These are phyloP conservation scores for Passer domesticus DNA, from an alignment of 2,113 vertebrate genomes.

Conservation along the genomic window DNA sequence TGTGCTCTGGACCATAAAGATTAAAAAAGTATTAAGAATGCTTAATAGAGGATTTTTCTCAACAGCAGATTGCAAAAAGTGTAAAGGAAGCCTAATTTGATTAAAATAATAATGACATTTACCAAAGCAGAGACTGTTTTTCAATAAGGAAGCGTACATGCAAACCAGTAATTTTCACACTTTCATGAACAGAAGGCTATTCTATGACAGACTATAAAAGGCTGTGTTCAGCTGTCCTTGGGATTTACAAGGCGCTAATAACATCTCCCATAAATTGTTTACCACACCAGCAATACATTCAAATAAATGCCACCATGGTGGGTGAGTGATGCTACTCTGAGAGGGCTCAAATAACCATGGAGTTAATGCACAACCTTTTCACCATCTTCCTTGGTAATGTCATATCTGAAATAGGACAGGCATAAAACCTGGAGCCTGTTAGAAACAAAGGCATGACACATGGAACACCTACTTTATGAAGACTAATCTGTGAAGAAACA, in stretches of 20 bases:
- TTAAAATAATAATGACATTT: constrained; percentile 53
- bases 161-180: constrained; percentile 35
- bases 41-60: neutral
- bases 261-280: neutral
- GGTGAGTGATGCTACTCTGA: neutral
- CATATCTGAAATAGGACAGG: neutral
- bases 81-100: constrained; percentile 12
- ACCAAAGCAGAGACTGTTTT: constrained; percentile 2
- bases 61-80: neutral
- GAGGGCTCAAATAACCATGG: neutral
- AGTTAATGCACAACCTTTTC: neutral
- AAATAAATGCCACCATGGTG: constrained; percentile 31
- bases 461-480: neutral
- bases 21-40: constrained; percentile 38
- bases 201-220: constrained; percentile 22
- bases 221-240: neutral
- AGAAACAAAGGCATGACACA: neutral
- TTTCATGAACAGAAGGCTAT: constrained; percentile 23
- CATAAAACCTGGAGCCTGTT: neutral
- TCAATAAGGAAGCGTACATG: constrained; percentile 18
- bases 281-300: constrained; percentile 8
- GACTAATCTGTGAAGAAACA: neutral
- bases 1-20: neutral
- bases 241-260: constrained; percentile 9
- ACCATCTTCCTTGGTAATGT: neutral